Base-by-base conservation (phyloP, 2,113 vertebrate species). In the Nothocercus julius region DNA sequence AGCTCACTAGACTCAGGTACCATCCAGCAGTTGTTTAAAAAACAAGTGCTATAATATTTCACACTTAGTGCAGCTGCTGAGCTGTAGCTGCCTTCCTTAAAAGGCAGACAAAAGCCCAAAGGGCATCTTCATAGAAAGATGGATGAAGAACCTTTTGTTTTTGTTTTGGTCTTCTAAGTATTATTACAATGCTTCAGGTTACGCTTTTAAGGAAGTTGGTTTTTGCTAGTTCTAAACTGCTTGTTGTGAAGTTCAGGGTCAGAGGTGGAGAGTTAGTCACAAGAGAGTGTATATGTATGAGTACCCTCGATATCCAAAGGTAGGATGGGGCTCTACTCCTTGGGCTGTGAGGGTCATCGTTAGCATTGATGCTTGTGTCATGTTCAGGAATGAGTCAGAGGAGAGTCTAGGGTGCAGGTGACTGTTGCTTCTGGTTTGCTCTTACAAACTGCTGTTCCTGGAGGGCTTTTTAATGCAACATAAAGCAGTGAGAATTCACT, bases 11-110 rank as follows among this genome's bases (percentile, higher is more conserved):
- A 93, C 72, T 20, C 56, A 86, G 74, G 53, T 44, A 90, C 44
- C 69, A 36, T 58, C 62, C 92, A 93, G 85, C 76, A 82, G 58
- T n/a, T 58, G 36, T 36, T 36, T 36, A 36, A 47, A 82, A 91
- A 92, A 8, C 66, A 90, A 95, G 76, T 53, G 53, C 69, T 88
- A 0, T n/a, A 78, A 84, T 90, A 94, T 92, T 94, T 96, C 95
- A 95, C 53, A 53, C 32, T 1, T 8, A 40, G 21, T 42, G 34
- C 89, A 91, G 91, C 93, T 92, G 93, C 85, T 5, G 38, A 90
- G 83, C 80, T 85, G 42, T 28, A 86, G 56, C 32, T 95, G 74
- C 49, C 64, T 16, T 75, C 94, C 80, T 88, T 86, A 90, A 88
- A 90, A 93, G 76, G 90, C 73, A 88, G 38, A 47, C 12, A 67